phyloP scores from a whole-genome alignment of 2,888 invertebrate species.

The Pseudeuparius sepicola region DNA sequence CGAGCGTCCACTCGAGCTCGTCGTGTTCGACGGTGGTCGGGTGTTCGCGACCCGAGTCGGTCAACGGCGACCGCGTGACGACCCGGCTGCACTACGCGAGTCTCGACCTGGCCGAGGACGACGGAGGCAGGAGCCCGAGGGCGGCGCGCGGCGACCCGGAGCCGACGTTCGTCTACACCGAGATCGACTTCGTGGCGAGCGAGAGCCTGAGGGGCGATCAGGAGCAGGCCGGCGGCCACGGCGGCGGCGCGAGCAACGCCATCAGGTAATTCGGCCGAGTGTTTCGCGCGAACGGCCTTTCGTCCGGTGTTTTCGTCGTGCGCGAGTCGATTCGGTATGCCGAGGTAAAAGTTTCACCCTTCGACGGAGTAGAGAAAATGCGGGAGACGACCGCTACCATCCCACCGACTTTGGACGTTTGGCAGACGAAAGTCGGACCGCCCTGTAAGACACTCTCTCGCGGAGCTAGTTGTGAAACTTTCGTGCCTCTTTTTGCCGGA shows the following conservation, averaged over 20 bases:
- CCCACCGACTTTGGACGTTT: too few species aligned
- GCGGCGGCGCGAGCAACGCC: slow-evolving; percentile 4
- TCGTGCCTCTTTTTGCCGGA: too few species aligned
- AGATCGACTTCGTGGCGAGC: slow-evolving; percentile 69
- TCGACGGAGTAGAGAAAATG: too few species aligned
- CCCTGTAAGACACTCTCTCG: too few species aligned
- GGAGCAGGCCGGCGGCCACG: slow-evolving; percentile 18
- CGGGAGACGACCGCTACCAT: too few species aligned
- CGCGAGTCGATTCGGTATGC: too few species aligned
- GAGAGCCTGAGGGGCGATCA: slow-evolving; percentile 42
- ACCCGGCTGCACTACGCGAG: slow-evolving; percentile 55
- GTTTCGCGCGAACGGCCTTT: too few species aligned
- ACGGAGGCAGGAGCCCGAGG: slow-evolving; percentile 28
- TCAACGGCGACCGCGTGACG: slow-evolving; percentile 34
- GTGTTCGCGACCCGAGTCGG: slow-evolving; percentile 37
- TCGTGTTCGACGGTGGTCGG: slow-evolving; percentile 36
- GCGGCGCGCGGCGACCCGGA: slow-evolving; percentile 20
- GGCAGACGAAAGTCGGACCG: too few species aligned
- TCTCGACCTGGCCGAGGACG: slow-evolving; percentile 44
- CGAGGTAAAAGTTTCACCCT: too few species aligned
- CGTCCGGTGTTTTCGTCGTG: too few species aligned
- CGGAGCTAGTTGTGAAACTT: too few species aligned
- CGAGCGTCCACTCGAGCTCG: slow-evolving; percentile 36
- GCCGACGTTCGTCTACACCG: slow-evolving; percentile 57
- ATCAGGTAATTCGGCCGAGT: too few species aligned